Conservation (phyloP, 2,113 vertebrate species). For the Sphaerodactylus townsendi region DNA sequence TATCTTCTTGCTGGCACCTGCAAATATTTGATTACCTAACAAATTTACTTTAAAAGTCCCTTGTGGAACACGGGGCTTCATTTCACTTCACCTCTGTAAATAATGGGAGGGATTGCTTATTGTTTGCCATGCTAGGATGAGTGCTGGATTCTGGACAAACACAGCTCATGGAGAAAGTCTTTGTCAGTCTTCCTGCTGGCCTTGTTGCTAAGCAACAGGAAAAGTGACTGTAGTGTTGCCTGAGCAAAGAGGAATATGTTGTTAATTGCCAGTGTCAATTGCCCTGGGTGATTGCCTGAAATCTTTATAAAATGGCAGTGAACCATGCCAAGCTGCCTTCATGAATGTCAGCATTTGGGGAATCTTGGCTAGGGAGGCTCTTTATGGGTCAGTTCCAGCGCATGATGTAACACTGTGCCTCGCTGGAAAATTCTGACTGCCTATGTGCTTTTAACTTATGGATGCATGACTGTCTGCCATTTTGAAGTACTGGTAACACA, state of each 20-base stretch:
- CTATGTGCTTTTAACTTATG: no score
- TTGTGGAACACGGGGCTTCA: slow-evolving; percentile 26
- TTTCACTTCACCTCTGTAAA: slow-evolving; percentile 44
- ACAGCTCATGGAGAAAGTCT: slow-evolving; percentile 67
- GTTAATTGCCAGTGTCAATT: slow-evolving; percentile 69
- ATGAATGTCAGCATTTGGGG: not conserved
- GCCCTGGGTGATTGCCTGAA: slow-evolving; percentile 54
- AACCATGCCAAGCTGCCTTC: slow-evolving; percentile 6
- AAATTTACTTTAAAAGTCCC: slow-evolving; percentile 46
- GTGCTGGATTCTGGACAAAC: slow-evolving; percentile 66
- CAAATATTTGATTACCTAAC: slow-evolving; percentile 54
- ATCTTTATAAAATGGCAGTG: slow-evolving; percentile 48
- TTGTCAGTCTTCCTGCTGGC: slow-evolving; percentile 56
- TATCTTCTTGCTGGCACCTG: not conserved
- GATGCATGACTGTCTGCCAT: no score
- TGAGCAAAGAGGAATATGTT: slow-evolving; percentile 53
- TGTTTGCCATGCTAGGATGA: slow-evolving; percentile 54
- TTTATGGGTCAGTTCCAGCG: not conserved
- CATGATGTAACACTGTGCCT: no score
- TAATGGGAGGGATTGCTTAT: slow-evolving; percentile 33
- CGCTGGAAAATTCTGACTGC: no score
- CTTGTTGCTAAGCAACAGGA: slow-evolving; percentile 70
- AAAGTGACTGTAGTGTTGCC: slow-evolving; percentile 64
- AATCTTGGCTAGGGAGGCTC: slow-evolving; percentile 27
- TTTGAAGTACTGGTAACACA: no score